Evolutionary conservation across 1,140 invertebrate species (phyloP), one percentile per base, ranked within the genome.

Genomic region (Pachypsylla venusta): DNA sequence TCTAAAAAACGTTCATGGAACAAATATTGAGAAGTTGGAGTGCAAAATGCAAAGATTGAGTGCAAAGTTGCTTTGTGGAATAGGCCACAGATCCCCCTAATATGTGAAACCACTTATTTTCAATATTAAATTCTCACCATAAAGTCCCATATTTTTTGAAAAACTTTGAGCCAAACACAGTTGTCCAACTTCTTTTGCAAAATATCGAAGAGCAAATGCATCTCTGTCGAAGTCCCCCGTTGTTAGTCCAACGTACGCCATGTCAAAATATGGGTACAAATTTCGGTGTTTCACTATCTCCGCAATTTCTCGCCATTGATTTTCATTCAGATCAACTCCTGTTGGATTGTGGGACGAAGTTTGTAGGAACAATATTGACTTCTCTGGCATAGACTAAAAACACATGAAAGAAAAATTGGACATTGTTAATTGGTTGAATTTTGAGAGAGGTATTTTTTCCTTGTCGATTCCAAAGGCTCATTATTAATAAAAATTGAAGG

Each of bases 291-390:
- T 93, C 20, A 95, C 80, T 1, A 87, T 71, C 70, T 89, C 79
- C 42, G 83, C 81, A 30, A 89, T 76, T 71, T 85, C 81, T 64
- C 76, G 76, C 96, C 96, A 99, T 72, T 99, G 92, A 63, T 95
- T 88, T 19, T 80, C 79, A 69, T 78, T 85, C 14, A 89, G 89
- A 75, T 94, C 91, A 27, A 98, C 93, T 53, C 96, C 96, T 54
- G 96, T 99, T 10, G 97, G 97, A 77, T 99, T 99, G 74, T 99
- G 97, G 26, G 97, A 96, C 77, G 95, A 99, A 14, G 95, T 93
- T 73, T 99, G 96, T 4, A 99, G 74, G 40, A 99, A 75, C 68
- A 99, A 85, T 25, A 98, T 83, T 3, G 94, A 89, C 58, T 83
- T 83, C 67, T 94, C 87, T 7, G 96, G 95, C 54, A 96, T 93